A percentile compares a stretch with the other conserved stretches of the same genome.
phyloP scores from a whole-genome alignment of 2,797 vertebrate species.

The Myotis planiceps region DNA sequence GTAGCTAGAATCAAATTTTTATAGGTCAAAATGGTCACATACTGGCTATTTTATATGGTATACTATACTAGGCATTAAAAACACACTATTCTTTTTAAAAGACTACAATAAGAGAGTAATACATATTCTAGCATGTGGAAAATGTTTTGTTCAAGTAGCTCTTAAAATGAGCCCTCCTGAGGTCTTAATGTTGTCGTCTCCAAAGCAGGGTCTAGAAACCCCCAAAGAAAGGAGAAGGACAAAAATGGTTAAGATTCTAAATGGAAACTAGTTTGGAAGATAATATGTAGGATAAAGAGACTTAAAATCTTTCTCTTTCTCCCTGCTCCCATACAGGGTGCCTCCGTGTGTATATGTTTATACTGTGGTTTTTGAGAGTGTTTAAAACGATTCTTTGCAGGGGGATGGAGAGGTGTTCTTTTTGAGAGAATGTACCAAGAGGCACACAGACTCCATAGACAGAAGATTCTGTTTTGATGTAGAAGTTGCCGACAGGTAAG shows the following conservation, averaged over 20 bases:
- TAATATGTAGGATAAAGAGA: not conserved
- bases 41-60: not conserved
- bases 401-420: constrained; percentile 94
- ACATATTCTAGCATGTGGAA: not conserved
- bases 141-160: not conserved
- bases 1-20: not conserved
- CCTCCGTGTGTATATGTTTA: not conserved
- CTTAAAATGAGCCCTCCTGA: not conserved
- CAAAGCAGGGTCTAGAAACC: not conserved
- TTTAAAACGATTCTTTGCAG: constrained; percentile 85
- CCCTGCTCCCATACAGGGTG: fast-evolving
- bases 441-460: constrained; percentile 93
- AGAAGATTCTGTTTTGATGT: constrained; percentile 97
- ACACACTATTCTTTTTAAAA: not conserved
- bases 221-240: not conserved
- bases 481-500: constrained; percentile 95
- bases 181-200: not conserved
- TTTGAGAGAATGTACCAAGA: constrained; percentile 93
- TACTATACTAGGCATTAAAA: not conserved
- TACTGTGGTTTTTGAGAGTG: not conserved
- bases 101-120: not conserved
- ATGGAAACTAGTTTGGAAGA: not conserved
- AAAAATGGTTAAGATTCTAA: not conserved
- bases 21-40: not conserved
- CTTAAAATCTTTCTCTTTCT: not conserved